These are phyloP conservation scores for Platypus cylindrus DNA, from an alignment of 2,888 invertebrate species.

Conservation along the genomic window DNA sequence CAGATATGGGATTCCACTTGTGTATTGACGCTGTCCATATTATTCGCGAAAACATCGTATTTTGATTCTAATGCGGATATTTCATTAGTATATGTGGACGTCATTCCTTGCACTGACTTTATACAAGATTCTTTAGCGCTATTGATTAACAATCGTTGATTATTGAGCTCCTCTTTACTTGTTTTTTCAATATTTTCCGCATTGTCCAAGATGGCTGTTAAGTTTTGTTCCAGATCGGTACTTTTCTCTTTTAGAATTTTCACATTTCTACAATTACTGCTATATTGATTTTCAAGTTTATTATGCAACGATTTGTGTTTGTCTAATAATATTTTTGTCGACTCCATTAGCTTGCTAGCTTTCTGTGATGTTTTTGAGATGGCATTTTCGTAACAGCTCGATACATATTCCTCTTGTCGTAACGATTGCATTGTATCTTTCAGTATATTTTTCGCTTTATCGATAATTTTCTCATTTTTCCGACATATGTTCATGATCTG, in stretches of 20 bases:
- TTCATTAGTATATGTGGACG: too few relatives aligned
- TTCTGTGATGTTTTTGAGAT: conserved; percentile 14
- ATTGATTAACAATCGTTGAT: too few relatives aligned
- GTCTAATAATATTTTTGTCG: conserved; percentile 13
- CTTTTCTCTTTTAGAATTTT: conserved; percentile 11
- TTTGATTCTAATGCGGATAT: too few relatives aligned
- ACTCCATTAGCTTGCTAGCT: conserved; percentile 16
- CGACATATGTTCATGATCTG: conserved; percentile 10
- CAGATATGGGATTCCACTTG: too few relatives aligned
- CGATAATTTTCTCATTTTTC: conserved; percentile 9
- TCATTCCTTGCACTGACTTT: too few relatives aligned
- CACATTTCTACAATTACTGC: conserved; percentile 16
- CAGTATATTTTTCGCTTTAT: conserved; percentile 9
- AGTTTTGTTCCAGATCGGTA: conserved; percentile 1
- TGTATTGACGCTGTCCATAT: too few relatives aligned
- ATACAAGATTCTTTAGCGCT: too few relatives aligned
- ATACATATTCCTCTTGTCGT: conserved; percentile 18
- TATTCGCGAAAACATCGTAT: too few relatives aligned
- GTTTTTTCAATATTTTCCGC: too few relatives aligned
- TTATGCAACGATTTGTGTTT: conserved; percentile 18
- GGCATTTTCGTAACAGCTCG: conserved; percentile 16
- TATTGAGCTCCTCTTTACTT: too few relatives aligned
- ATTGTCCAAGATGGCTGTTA: too few relatives aligned
- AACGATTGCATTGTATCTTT: conserved; percentile 15
- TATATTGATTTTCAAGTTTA: conserved; percentile 19